These are phyloP conservation scores for Anseranas semipalmata DNA, from an alignment of 2,113 vertebrate species.

Conservation along the genomic window DNA sequence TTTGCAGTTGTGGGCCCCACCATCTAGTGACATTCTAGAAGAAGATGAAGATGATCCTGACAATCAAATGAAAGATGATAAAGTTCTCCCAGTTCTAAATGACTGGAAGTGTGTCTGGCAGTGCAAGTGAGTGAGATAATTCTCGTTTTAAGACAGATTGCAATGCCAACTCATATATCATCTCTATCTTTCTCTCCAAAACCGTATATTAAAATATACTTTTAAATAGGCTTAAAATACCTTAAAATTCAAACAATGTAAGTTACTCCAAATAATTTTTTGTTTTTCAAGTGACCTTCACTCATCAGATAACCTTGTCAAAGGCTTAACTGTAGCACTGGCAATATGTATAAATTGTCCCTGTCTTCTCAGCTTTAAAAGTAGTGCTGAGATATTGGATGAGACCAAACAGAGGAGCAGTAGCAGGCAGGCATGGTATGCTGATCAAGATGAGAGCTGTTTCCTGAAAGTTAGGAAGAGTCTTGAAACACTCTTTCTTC, in stretches of 20 bases:
- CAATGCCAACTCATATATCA: not conserved
- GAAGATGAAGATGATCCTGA: slow-evolving; percentile 83
- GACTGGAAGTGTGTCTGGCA: slow-evolving; percentile 99
- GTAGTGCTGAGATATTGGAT: not conserved
- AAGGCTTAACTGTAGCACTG: not conserved
- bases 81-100: slow-evolving; percentile 86
- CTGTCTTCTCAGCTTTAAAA: not conserved
- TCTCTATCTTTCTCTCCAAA: not conserved
- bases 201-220: not conserved
- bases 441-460: not conserved
- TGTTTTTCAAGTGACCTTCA: not conserved
- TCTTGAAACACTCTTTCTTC: not conserved
- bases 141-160: not conserved
- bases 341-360: not conserved
- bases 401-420: not conserved
- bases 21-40: slow-evolving; percentile 84
- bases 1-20: slow-evolving; percentile 95
- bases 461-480: not conserved
- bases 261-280: not conserved
- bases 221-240: not conserved
- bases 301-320: not conserved
- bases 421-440: not conserved
- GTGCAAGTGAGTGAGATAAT: slow-evolving; percentile 92
- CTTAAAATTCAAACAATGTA: not conserved
- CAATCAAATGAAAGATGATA: slow-evolving; percentile 80